phyloP scores from a whole-genome alignment of 2,113 vertebrate genomes.

The Ailuropoda melanoleuca region DNA sequence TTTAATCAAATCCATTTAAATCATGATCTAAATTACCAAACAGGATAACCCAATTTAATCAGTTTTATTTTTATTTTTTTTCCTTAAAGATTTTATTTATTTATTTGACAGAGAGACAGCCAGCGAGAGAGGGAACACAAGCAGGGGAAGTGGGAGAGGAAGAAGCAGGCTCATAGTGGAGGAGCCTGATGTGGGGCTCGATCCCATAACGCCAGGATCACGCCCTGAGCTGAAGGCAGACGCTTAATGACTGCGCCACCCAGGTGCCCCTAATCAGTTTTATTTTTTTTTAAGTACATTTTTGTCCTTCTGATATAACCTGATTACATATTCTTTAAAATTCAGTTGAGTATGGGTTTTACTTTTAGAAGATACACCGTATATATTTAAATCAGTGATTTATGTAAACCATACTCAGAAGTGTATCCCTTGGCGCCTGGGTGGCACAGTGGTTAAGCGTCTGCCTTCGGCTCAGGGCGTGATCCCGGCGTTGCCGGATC shows the following conservation, averaged over 20 bases:
- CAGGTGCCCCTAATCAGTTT: not conserved
- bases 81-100: too few species aligned
- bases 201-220: too few species aligned
- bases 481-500: too few species aligned
- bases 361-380: slow-evolving; percentile 28
- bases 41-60: not conserved
- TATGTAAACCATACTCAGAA: slow-evolving; percentile 28
- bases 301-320: slow-evolving; percentile 41
- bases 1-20: slow-evolving; percentile 54
- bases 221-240: too few species aligned
- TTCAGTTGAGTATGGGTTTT: slow-evolving; percentile 13
- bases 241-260: too few species aligned
- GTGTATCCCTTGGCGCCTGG: not conserved
- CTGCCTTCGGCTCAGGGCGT: too few species aligned
- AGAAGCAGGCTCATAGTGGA: too few species aligned
- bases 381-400: slow-evolving; percentile 12
- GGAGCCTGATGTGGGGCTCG: too few species aligned
- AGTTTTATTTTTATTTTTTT: not conserved
- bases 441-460: too few species aligned
- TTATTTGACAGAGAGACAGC: too few species aligned
- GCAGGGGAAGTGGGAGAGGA: too few species aligned
- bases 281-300: not conserved
- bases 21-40: slow-evolving; percentile 27
- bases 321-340: slow-evolving; percentile 32
- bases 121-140: too few species aligned